These are phyloP conservation scores for Rhopalosiphum nymphaeae DNA, from an alignment of 2,888 invertebrate genomes.

Conservation along the genomic window DNA sequence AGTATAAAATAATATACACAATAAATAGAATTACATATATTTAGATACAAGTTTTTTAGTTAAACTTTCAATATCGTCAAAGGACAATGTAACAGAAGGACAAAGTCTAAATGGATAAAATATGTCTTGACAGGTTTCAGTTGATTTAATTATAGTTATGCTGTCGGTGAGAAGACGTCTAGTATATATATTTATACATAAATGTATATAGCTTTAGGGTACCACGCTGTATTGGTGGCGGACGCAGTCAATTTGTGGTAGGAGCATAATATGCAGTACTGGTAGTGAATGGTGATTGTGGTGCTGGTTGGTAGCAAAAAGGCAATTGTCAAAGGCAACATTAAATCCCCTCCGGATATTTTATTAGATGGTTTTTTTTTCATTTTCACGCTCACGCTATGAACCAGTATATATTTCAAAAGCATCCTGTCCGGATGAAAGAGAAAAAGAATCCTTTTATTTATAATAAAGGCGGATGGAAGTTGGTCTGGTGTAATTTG, in stretches of 20 bases:
- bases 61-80: background rate
- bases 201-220: background rate
- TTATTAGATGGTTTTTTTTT: conserved; percentile 40
- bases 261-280: background rate
- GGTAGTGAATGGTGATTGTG: background rate
- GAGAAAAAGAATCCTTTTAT: conserved; percentile 31
- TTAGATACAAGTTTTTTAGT: background rate
- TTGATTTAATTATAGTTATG: conserved; percentile 7
- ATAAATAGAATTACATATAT: background rate
- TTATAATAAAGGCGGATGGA: conserved; percentile 45
- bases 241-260: conserved; percentile 24
- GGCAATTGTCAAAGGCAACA: conserved; percentile 56
- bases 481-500: conserved; percentile 38
- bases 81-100: background rate
- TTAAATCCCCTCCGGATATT: conserved; percentile 48
- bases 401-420: conserved; percentile 40
- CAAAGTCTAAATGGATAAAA: background rate
- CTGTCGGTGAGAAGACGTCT: background rate
- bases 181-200: background rate
- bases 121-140: background rate
- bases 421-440: conserved; percentile 34
- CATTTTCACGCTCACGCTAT: background rate
- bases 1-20: background rate
- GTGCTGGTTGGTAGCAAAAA: background rate
- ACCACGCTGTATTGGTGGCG: background rate